Conservation (phyloP, 2,888 invertebrate genomes). For the Heliconius sara region DNA sequence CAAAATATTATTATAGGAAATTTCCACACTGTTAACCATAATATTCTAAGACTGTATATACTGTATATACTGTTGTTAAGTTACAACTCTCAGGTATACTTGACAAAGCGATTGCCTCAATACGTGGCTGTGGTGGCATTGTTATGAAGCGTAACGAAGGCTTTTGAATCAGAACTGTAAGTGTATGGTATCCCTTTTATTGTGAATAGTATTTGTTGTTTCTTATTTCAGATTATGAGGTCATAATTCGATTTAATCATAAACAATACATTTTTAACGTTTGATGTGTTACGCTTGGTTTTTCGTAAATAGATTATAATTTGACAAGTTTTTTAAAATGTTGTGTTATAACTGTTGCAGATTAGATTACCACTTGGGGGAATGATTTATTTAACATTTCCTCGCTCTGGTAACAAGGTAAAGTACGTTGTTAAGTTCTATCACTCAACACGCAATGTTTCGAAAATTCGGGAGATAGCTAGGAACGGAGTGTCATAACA, state of each 20-base stretch:
- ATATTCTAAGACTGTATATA: background rate
- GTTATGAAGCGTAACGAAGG: constrained; percentile 27
- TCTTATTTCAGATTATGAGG: background rate
- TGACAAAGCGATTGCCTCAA: constrained; percentile 39
- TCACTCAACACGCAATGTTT: no score
- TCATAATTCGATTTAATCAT: background rate
- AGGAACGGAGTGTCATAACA: no score
- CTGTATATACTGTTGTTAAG: constrained; percentile 17
- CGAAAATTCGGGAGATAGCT: no score
- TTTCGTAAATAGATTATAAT: background rate
- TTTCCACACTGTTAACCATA: background rate
- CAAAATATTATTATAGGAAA: background rate
- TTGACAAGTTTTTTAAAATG: no score
- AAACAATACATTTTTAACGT: background rate
- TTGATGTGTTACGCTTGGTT: background rate
- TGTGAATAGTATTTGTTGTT: constrained; percentile 17
- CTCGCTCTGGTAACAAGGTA: no score
- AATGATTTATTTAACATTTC: no score
- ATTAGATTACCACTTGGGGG: no score
- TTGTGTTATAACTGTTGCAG: no score
- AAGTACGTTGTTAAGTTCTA: no score
- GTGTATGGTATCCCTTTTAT: constrained; percentile 17
- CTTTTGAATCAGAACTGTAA: constrained; percentile 10
- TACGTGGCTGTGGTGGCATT: constrained; percentile 24
- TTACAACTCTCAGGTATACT: constrained; percentile 28